Percentiles rank a stretch among this genome's conserved stretches.
Evolutionary conservation across 2,888 invertebrate genomes (phyloP).

Genomic region (Drosophila pegasa): DNA sequence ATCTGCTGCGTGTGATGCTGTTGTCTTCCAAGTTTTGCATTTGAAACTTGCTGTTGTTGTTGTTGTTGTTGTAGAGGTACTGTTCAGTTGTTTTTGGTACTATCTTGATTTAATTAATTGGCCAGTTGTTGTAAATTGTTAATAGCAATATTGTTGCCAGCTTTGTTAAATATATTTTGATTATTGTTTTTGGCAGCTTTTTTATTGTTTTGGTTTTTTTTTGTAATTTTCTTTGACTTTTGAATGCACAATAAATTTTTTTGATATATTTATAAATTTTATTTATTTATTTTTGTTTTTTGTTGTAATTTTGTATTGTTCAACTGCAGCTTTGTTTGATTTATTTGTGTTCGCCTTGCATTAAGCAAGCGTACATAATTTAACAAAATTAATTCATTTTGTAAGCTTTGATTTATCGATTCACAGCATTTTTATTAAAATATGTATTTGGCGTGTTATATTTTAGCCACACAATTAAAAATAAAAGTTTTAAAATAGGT

Average conservation of each 20-base stretch:
- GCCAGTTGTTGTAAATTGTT: slow-evolving; percentile 69
- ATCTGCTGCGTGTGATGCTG: slow-evolving; percentile 18
- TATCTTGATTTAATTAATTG: slow-evolving; percentile 70
- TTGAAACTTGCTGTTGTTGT: slow-evolving; percentile 48
- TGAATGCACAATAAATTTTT: slow-evolving; percentile 7
- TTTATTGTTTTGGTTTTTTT: slow-evolving; percentile 41
- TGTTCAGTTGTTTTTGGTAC: slow-evolving; percentile 2
- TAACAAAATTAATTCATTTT: slow-evolving; percentile 15
- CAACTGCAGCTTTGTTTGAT: neutral
- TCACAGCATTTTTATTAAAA: slow-evolving; percentile 7
- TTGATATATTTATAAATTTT: neutral
- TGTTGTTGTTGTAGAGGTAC: slow-evolving; percentile 8
- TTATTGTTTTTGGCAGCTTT: slow-evolving; percentile 11
- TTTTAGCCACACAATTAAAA: slow-evolving; percentile 8
- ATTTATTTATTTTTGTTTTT: neutral
- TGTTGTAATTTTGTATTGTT: neutral
- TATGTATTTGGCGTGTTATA: slow-evolving; percentile 19
- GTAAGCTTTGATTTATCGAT: slow-evolving; percentile 12
- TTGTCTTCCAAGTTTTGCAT: slow-evolving; percentile 61
- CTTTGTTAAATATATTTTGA: slow-evolving; percentile 22
- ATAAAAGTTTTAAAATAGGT: neutral
- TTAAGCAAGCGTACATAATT: slow-evolving; percentile 17
- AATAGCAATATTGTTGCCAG: slow-evolving; percentile 43
- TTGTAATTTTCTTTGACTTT: slow-evolving; percentile 18
- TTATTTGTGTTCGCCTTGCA: slow-evolving; percentile 5